These are phyloP conservation scores for Melitaea cinxia DNA, from an alignment of 1,140 invertebrate species.

Conservation along the genomic window DNA sequence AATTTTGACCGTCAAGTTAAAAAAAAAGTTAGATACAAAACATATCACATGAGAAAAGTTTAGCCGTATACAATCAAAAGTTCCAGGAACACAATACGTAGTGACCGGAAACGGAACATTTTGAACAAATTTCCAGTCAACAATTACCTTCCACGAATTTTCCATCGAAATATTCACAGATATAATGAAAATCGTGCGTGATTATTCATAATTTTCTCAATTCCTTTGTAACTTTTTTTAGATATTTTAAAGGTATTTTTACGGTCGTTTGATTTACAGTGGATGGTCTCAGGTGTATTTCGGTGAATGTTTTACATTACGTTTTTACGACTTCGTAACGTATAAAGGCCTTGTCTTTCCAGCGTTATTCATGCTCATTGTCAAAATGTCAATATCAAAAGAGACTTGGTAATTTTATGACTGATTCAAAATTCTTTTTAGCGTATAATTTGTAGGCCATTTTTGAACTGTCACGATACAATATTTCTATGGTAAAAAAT, in stretches of 20 bases:
- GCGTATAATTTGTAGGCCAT: no score
- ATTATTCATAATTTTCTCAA: conserved; percentile 30
- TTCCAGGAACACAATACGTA: no score
- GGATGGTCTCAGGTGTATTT: neutral
- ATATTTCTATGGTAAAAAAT: no score
- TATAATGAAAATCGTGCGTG: conserved; percentile 19
- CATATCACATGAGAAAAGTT: no score
- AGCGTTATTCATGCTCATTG: neutral
- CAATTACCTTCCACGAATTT: no score
- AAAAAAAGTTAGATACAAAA: no score
- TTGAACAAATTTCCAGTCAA: no score
- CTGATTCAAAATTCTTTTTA: conserved; percentile 4
- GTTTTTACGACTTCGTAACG: neutral
- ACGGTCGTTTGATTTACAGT: neutral
- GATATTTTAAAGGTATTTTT: neutral
- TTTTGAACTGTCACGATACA: no score
- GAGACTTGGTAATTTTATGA: neutral
- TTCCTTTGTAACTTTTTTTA: conserved; percentile 5
- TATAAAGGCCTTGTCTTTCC: neutral
- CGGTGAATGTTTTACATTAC: neutral
- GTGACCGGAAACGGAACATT: no score
- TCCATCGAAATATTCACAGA: neutral
- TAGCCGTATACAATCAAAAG: no score
- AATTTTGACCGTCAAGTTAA: no score
- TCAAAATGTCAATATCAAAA: neutral